Evolutionary conservation across 2,888 invertebrate genomes (phyloP), one percentile per base, ranked within the genome.

Genomic region (Cantharis nigra): DNA sequence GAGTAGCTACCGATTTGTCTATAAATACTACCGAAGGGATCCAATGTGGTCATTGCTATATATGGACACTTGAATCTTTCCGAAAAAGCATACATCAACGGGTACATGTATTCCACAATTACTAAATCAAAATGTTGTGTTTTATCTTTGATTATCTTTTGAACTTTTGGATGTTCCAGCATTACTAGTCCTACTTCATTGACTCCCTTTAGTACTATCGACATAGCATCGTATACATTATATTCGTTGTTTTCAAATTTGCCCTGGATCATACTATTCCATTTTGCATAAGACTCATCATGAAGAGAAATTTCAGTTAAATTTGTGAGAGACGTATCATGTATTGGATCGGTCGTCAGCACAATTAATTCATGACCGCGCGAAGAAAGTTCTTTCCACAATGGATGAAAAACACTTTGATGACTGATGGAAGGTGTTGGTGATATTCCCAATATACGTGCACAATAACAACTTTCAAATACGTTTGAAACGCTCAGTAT

Each of bases 361-460:
- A 23, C 18, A 23, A 26, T n/a, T n/a, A 67, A 13, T 20, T 67
- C 23, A 67, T 67, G 65, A 9, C 65, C 65, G 71, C 80, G 79
- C 63, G 71, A 72, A 1, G 83, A 75, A 3, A 85, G 75, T 71
- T 81, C 82, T 30, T 72, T 82, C 84, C 85, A 85, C 67, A 85
- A 70, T 9, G 82, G 82, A 23, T 83, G 75, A 65, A 83, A 85
- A 0, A 83, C 82, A 23, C 80, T 71, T 76, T 85, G 85, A 49
- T 85, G 85, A 73, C 84, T 84, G 73, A 79, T 83, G 1, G 83
- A 82, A 4, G 84, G 82, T 4, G 79, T 77, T 9, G 80, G 78
- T 0, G 83, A 74, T 13, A 23, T n/a, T n/a, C 20, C 23, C 3
- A 67, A 13, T 16, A 67, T 67, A n/a, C 65, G 65, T 3, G 65